Base-by-base conservation (phyloP, 2,888 invertebrate species). In the Eilema caniola region DNA sequence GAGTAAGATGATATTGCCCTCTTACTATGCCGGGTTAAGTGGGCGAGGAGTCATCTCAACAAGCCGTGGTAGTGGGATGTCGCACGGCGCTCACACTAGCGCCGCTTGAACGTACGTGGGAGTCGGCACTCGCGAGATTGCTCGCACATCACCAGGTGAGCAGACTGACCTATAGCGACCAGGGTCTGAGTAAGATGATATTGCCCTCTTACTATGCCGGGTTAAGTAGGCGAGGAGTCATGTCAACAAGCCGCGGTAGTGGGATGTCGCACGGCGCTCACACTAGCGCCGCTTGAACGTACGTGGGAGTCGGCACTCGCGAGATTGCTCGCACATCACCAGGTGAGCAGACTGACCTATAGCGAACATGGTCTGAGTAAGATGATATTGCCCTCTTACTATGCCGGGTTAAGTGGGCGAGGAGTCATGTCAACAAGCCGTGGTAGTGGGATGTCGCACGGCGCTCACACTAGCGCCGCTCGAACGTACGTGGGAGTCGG, bases 141-240 rank as follows among this genome's bases (percentile, higher is more conserved):
- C 76, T 95, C 68, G 90, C 89, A 0, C 93, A 95, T 69, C 94
- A 94, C 74, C 95, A 94, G 90, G 95, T 93, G 76, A 62, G 10
- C 1, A 4, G 11, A 31, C 61, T 61, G n/a, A 7, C 20, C 5
- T 60, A 28, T 60, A 10, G 28, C 11, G 24, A 57, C 25, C 28
- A 33, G 33, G 61, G 23, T 37, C 33, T 28, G 28, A 28, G 28
- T 2, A 28, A 28, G 28, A 28, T 28, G 28, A 28, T 28, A 28
- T 28, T n/a, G n/a, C n/a, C n/a, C 2, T 28, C 28, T 5, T 28
- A 28, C 28, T 4, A 28, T 28, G 2, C 28, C 5, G 28, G 28
- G 28, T 28, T 28, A 2, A 4, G 2, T 28, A 4, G 5, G 28
- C 28, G 28, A 5, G 28, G 28, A 2, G 28, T 28, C 86, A 0